phyloP scores from a whole-genome alignment of 2,113 vertebrate genomes.

The Ibidorhyncha struthersii region DNA sequence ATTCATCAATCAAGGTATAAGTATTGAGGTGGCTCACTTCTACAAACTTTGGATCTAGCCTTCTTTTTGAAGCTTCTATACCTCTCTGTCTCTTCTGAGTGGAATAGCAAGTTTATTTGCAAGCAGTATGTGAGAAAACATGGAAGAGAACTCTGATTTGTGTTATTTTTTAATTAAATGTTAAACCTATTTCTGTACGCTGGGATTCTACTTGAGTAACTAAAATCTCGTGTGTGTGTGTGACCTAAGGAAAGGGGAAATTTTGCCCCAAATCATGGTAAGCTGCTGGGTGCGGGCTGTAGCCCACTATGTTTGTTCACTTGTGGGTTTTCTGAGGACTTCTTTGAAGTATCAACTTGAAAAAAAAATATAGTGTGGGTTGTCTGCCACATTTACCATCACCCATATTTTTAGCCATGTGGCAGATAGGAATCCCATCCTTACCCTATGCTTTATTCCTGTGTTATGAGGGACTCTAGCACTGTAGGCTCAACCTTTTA shows the following conservation, averaged over 20 bases:
- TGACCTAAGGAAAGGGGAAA: neutral
- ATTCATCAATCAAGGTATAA: neutral
- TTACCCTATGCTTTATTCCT: neutral
- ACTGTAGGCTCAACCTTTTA: neutral
- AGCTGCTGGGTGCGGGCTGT: neutral
- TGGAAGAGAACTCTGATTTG: neutral
- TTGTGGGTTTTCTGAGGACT: neutral
- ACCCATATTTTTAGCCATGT: neutral
- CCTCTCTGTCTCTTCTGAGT: neutral
- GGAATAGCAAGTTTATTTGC: neutral
- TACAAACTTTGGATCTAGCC: too few species aligned
- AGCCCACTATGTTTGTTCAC: rapidly evolving
- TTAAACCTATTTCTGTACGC: neutral
- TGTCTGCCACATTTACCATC: neutral
- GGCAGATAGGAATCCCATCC: neutral
- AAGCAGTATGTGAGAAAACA: neutral
- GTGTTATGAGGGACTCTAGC: neutral
- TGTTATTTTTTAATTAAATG: neutral
- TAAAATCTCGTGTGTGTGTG: neutral
- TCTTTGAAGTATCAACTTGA: neutral
- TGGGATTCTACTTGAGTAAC: neutral
- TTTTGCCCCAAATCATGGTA: neutral
- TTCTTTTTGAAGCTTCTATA: neutral
- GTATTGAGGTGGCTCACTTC: neutral
- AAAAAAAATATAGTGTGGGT: neutral